A percentile compares a stretch with the other conserved stretches of the same genome.
These are phyloP conservation scores for Drosophila lacertosa DNA, from an alignment of 1,140 invertebrate genomes.

Conservation along the genomic window DNA sequence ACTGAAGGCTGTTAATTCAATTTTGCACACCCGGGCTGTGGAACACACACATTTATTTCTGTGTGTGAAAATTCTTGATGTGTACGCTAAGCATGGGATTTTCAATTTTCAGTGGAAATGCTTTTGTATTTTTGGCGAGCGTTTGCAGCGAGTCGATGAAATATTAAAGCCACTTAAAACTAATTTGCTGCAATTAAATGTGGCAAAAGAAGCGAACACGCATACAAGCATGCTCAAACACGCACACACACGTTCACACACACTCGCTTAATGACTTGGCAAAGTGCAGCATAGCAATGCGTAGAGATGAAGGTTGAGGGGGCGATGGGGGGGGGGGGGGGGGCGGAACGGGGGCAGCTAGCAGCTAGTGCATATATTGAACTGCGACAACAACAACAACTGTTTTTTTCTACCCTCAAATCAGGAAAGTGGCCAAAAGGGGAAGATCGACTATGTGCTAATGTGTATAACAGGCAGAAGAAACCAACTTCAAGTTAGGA, in stretches of 20 bases:
- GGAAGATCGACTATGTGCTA: too few species aligned
- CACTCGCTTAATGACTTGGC: conserved; percentile 71
- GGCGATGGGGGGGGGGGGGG: neutral
- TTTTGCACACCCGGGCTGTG: too few species aligned
- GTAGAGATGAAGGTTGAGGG: neutral
- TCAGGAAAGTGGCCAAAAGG: too few species aligned
- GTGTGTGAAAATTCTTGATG: too few species aligned
- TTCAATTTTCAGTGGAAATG: neutral
- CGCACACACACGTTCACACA: conserved; percentile 37
- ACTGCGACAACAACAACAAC: conserved; percentile 60
- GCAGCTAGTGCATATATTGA: conserved; percentile 62
- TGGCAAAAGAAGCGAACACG: conserved; percentile 47
- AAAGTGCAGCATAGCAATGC: conserved; percentile 43
- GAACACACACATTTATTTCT: too few species aligned
- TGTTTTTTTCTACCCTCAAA: too few species aligned
- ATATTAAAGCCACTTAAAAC: conserved; percentile 68
- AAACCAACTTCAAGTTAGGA: too few species aligned
- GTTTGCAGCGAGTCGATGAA: conserved; percentile 3
- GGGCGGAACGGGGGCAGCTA: neutral
- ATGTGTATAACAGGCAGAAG: too few species aligned
- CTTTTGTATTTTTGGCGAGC: neutral
- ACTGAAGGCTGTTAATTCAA: neutral
- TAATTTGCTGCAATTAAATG: conserved; percentile 78
- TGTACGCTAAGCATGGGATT: too few species aligned
- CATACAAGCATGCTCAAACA: conserved; percentile 19